Percentiles rank a stretch among this genome's conserved stretches.
Evolutionary conservation across 2,888 invertebrate species (phyloP).

Genomic region (Steinernema hermaphroditum): DNA sequence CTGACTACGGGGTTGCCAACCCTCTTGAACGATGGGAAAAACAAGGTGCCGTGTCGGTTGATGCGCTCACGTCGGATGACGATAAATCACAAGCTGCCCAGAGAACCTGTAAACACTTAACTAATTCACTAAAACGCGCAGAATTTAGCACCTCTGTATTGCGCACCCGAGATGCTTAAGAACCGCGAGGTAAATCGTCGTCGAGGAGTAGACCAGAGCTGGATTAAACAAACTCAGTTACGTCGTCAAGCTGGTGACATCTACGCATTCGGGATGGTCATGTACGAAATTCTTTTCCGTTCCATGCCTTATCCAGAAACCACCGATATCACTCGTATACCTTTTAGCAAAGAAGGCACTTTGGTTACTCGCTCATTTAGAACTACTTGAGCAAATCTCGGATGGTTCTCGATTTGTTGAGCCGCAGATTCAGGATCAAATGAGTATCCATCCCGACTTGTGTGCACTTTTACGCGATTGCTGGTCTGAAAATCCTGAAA

Average conservation of each 20-base stretch:
- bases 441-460: constrained; percentile 48
- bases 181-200: constrained; percentile 59
- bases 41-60: constrained; percentile 50
- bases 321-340: constrained; percentile 51
- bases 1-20: constrained; percentile 56
- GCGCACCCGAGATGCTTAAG: constrained; percentile 63
- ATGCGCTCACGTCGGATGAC: constrained; percentile 49
- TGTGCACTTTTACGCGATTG: constrained; percentile 58
- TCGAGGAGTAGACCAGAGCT: constrained; percentile 47
- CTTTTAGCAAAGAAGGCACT: no score
- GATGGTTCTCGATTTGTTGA: constrained; percentile 53
- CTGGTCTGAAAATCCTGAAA: constrained; percentile 64
- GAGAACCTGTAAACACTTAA: constrained; percentile 46
- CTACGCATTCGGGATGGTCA: constrained; percentile 63
- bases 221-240: constrained; percentile 41
- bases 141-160: constrained; percentile 55
- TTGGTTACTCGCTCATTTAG: no score
- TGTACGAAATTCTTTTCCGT: constrained; percentile 63
- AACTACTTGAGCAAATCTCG: constrained; percentile 49
- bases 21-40: constrained; percentile 64
- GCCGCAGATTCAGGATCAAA: constrained; percentile 58
- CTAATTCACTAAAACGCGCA: not conserved
- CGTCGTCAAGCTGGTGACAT: constrained; percentile 61
- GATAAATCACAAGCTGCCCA: constrained; percentile 61
- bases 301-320: constrained; percentile 58